Conservation (phyloP, 2,113 vertebrate genomes). For the Paracanthobrama guichenoti region DNA sequence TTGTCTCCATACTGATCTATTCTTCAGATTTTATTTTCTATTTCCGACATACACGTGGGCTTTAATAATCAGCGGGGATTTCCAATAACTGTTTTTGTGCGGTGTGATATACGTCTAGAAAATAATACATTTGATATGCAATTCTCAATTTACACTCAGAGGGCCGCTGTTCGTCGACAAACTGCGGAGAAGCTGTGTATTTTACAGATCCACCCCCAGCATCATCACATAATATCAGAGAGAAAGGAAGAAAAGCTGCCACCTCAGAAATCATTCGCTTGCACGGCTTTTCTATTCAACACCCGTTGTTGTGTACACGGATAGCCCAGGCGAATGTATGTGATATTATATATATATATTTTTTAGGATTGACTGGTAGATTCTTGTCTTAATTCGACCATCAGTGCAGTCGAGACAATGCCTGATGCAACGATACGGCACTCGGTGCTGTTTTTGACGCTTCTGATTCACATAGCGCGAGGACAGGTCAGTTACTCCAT, state of each 20-base stretch:
- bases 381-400: background rate
- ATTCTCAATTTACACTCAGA: conserved; percentile 44
- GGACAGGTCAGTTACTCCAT: conserved; percentile 27
- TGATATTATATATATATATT: background rate
- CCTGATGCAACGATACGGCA: background rate
- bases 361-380: background rate
- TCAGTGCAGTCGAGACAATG: background rate
- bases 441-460: background rate
- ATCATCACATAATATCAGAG: background rate
- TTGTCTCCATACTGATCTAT: background rate
- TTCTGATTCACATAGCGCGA: background rate
- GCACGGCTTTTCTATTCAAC: background rate
- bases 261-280: background rate
- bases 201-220: conserved; percentile 7
- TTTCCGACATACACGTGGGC: background rate
- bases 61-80: background rate
- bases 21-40: background rate
- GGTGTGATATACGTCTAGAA: background rate
- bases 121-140: background rate
- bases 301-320: background rate
- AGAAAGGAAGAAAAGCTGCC: background rate
- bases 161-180: conserved; percentile 54
- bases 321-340: background rate
- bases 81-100: background rate
- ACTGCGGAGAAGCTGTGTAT: no score